A percentile compares a stretch with the other conserved stretches of the same genome.
phyloP scores from a whole-genome alignment of 2,888 invertebrate species.

The Himalopsyche kuldschensis region DNA sequence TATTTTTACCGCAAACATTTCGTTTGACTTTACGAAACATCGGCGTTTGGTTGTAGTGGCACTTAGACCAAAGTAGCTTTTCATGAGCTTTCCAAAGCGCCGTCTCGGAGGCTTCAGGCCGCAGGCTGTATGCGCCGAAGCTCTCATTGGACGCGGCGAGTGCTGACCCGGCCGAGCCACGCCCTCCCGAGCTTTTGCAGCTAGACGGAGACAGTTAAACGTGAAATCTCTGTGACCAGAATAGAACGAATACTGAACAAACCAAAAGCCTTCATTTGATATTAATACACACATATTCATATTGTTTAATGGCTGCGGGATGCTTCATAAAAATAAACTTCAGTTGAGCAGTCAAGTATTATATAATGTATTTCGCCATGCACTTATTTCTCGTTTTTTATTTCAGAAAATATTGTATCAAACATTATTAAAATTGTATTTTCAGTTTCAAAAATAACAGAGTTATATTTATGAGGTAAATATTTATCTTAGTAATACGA shows the following conservation, averaged over 20 bases:
- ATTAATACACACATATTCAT: neutral
- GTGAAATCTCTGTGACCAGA: neutral
- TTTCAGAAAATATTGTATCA: no score
- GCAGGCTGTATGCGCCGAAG: neutral
- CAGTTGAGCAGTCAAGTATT: neutral
- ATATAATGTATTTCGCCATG: neutral
- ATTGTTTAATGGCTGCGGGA: slow-evolving; percentile 1
- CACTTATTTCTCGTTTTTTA: no score
- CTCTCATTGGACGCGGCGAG: neutral
- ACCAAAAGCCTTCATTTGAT: neutral
- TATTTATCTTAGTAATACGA: no score
- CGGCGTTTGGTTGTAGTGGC: slow-evolving; percentile 9
- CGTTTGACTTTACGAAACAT: neutral
- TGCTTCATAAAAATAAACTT: neutral
- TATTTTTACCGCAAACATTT: neutral
- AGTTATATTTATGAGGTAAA: no score
- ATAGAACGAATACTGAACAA: neutral
- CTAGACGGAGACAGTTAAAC: neutral
- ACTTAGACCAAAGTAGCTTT: slow-evolving; percentile 17
- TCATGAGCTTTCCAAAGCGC: neutral
- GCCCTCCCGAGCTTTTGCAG: neutral
- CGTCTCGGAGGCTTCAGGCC: neutral
- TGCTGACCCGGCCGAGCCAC: neutral
- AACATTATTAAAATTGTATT: no score
- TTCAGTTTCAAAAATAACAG: no score